Evolutionary conservation across 2,113 vertebrate genomes (phyloP).

Genomic region (Hyaena hyaena): DNA sequence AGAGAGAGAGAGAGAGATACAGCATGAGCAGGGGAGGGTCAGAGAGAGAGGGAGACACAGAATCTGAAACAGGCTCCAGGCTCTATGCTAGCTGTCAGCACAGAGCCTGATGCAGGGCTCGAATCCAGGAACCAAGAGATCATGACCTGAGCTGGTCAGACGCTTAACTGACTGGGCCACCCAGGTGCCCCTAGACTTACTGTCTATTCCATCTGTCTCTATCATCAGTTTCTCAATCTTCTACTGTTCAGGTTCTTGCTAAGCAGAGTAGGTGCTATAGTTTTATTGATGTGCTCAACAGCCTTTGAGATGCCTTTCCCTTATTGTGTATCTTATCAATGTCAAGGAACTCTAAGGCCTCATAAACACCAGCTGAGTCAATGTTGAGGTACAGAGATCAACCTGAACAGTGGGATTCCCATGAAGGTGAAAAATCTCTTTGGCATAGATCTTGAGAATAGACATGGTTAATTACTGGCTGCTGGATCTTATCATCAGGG

Average conservation of each 20-base stretch:
- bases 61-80: too few species aligned
- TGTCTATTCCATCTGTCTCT: neutral
- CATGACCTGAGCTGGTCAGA: too few species aligned
- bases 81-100: too few species aligned
- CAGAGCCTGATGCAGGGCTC: too few species aligned
- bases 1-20: too few species aligned
- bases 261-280: neutral
- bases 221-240: neutral
- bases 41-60: too few species aligned
- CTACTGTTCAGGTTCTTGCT: neutral
- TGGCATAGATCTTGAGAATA: constrained; percentile 92
- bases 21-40: too few species aligned
- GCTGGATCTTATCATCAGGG: neutral
- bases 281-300: neutral
- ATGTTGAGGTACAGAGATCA: constrained; percentile 89
- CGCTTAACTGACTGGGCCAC: too few species aligned
- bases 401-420: constrained; percentile 98
- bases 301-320: neutral
- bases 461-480: constrained; percentile 92
- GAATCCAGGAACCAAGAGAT: too few species aligned
- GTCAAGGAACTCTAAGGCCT: neutral
- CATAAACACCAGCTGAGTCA: neutral
- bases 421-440: constrained; percentile 98
- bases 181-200: neutral
- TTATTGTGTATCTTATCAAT: neutral